Percentiles rank a stretch among this genome's conserved stretches.
phyloP scores from a whole-genome alignment of 1,140 invertebrate species.

The Monomorium pharaonis region DNA sequence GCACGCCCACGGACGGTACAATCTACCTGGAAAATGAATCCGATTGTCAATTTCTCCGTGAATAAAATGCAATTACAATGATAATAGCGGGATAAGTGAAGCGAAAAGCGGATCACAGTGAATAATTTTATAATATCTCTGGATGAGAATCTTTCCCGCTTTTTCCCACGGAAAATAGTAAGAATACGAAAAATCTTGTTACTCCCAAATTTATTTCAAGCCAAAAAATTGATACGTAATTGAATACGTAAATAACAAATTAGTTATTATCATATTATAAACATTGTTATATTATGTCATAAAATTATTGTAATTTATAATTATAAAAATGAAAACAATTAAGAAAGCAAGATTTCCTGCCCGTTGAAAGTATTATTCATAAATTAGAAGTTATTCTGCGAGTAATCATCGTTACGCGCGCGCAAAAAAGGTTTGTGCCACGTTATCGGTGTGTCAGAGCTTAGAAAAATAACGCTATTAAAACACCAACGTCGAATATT shows the following conservation, averaged over 20 bases:
- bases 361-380: not conserved
- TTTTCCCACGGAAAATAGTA: not conserved
- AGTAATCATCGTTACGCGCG: not conserved
- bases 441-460: not conserved
- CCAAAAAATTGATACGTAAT: not conserved
- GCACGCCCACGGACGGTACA: conserved; percentile 19
- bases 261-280: not conserved
- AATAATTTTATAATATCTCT: not conserved
- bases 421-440: not conserved
- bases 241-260: not conserved
- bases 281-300: not conserved
- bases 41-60: not conserved
- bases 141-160: too few species aligned
- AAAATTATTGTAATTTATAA: too few species aligned
- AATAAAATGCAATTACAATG: not conserved
- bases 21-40: conserved; percentile 28
- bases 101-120: not conserved
- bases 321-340: not conserved
- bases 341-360: not conserved
- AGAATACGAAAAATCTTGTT: not conserved
- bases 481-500: conserved; percentile 29
- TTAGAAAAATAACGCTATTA: conserved; percentile 39
- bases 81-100: not conserved
- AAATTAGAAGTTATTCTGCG: not conserved
- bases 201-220: not conserved